phyloP scores from a whole-genome alignment of 2,888 invertebrate genomes.

The Drosophila tripunctata region DNA sequence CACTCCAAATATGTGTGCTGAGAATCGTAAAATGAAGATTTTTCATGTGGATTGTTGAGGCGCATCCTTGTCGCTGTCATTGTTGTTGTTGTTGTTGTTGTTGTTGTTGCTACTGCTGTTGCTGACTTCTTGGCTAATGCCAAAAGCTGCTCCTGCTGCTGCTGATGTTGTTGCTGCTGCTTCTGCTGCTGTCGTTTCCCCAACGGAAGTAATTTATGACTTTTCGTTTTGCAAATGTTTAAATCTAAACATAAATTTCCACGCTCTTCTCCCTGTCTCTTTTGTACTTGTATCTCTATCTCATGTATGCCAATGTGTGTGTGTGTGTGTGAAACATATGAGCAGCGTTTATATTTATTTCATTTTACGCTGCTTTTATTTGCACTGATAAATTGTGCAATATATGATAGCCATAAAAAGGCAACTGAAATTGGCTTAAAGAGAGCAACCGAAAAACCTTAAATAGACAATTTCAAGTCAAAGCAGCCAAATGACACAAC shows the following conservation, averaged over 20 bases:
- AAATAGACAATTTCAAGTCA: constrained; percentile 47
- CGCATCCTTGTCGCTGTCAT: constrained; percentile 53
- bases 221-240: constrained; percentile 80
- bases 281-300: constrained; percentile 40
- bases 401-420: constrained; percentile 70
- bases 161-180: constrained; percentile 8
- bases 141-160: constrained; percentile 50
- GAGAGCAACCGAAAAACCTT: constrained; percentile 37
- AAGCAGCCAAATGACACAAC: constrained; percentile 55
- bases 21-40: constrained; percentile 81
- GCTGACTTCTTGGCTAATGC: constrained; percentile 66
- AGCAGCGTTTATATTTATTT: constrained; percentile 71
- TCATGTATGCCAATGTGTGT: constrained; percentile 18
- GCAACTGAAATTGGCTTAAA: constrained; percentile 65
- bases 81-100: constrained; percentile 42
- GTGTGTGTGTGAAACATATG: constrained; percentile 62
- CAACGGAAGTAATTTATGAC: constrained; percentile 79
- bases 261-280: constrained; percentile 26
- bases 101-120: constrained; percentile 16
- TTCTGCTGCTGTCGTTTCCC: constrained; percentile 64
- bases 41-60: constrained; percentile 76
- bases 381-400: constrained; percentile 77
- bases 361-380: constrained; percentile 68
- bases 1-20: constrained; percentile 34
- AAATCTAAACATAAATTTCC: constrained; percentile 79